Evolutionary conservation across 92 coral and sea anemone species (phyloP), one percentile per base, ranked within the genome.

Genomic region (Zoanthus sansibaricus): DNA sequence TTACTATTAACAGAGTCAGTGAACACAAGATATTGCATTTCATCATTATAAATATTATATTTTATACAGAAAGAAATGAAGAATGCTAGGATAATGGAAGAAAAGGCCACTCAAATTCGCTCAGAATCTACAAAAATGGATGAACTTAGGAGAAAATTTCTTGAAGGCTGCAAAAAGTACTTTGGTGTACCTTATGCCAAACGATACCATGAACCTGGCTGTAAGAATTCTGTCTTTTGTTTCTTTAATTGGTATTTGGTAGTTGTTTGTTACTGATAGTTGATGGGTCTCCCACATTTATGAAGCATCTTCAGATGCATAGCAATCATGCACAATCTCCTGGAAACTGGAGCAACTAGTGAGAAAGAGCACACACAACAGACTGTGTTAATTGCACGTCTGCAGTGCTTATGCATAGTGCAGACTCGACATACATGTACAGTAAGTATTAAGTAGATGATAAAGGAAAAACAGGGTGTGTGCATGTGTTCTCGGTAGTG

Each of bases 171-270:
- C 16, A 96, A 96, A 77, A 85, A 79, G 58, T 97, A 97, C 51
- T 91, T 91, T 89, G 99, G 99, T 16, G 93, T 96, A 1, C 99
- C 99, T n/a, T 96, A 96, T 86, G 99, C 99, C 58, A 97, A 94
- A 83, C 89, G 94, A 91, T 97, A 97, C 75, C 99, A 97, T 72
- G 92, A 92, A 56, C 92, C 96, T 79, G 96, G 91, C 68, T 83
- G 99, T 97, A 95, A 93, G 55, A 11, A 49, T 25, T 25, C 25
- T 25, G 42, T 37, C 21, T 62, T 20, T 42, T 64, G 7, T 8
- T 52, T 30, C 0, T 11, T 69, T 69, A 31, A 37, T 37, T 37
- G 42, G 42, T 69, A 21, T 25, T 69, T 11, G 0, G 0, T 30
- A 11, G 30, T 4, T 5, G 8, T 10, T 69, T 31, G 14, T 44